A percentile compares a stretch with the other conserved stretches of the same genome.
Evolutionary conservation across 2,797 vertebrate genomes (phyloP).

Genomic region (Trichosurus vulpecula): DNA sequence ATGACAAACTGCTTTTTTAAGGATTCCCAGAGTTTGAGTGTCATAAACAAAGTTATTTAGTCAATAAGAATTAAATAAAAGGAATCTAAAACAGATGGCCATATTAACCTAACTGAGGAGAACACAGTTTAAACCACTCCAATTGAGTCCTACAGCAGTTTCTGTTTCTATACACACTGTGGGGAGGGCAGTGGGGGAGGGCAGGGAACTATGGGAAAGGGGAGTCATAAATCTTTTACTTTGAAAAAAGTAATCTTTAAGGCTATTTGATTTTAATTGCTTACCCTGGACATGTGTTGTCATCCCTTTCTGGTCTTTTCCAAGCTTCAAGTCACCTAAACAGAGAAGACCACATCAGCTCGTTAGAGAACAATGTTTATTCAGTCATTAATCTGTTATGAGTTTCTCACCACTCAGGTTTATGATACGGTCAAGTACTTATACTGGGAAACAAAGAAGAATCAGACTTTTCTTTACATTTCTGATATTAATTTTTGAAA

Average conservation of each 20-base stretch:
- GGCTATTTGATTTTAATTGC: slow-evolving; percentile 21
- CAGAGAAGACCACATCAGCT: not conserved
- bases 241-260: slow-evolving; percentile 25
- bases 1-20: not conserved
- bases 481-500: slow-evolving; percentile 30
- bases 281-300: slow-evolving; percentile 36
- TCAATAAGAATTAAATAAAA: not conserved
- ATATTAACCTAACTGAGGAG: not conserved
- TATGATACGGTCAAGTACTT: not conserved
- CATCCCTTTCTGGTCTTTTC: slow-evolving; percentile 29
- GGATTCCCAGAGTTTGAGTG: not conserved
- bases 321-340: slow-evolving; percentile 42
- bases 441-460: slow-evolving; percentile 1
- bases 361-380: not conserved
- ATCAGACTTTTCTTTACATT: not conserved
- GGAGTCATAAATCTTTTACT: slow-evolving; percentile 6
- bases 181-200: not conserved
- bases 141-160: not conserved
- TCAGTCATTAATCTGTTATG: slow-evolving; percentile 35
- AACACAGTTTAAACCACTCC: not conserved
- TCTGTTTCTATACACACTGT: not conserved
- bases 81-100: not conserved
- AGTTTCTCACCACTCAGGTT: slow-evolving; percentile 25
- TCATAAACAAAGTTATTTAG: slow-evolving; percentile 7
- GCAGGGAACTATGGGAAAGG: not conserved